A percentile compares a stretch with the other conserved stretches of the same genome.
These are phyloP conservation scores for Fregetta grallaria DNA, from an alignment of 2,113 vertebrate genomes.

Conservation along the genomic window DNA sequence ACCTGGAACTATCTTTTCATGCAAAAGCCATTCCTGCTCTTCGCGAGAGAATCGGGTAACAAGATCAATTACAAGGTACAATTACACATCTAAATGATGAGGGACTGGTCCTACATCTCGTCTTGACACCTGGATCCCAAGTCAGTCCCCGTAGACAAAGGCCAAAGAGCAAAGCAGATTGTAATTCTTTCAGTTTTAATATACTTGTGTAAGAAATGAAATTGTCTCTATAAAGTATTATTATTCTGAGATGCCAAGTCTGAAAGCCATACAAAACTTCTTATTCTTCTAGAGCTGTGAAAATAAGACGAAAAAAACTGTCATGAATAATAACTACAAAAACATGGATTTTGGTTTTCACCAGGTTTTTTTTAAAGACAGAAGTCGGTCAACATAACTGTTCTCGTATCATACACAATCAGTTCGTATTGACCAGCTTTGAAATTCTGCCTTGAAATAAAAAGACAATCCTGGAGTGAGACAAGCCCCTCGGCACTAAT, in stretches of 20 bases:
- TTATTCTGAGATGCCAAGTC: background rate
- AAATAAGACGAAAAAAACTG: background rate
- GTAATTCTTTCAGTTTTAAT: background rate
- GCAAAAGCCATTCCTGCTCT: background rate
- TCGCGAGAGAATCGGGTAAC: background rate
- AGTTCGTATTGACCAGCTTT: background rate
- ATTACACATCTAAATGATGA: rapidly evolving
- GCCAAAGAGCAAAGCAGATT: background rate
- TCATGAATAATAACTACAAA: background rate
- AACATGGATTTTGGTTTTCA: background rate
- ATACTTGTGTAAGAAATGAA: background rate
- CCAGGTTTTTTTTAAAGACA: background rate
- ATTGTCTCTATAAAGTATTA: background rate
- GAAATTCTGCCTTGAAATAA: background rate
- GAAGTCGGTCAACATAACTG: background rate
- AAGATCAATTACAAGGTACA: background rate
- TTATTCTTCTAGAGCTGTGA: background rate
- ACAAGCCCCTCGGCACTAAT: background rate
- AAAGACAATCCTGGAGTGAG: background rate
- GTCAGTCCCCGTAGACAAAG: background rate
- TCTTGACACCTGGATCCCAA: background rate
- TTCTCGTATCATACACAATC: background rate
- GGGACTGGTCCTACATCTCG: background rate
- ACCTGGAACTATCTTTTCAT: background rate
- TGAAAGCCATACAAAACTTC: background rate